Base-by-base conservation (phyloP, 2,888 invertebrate species). In the Branchipolynoe longqiensis region DNA sequence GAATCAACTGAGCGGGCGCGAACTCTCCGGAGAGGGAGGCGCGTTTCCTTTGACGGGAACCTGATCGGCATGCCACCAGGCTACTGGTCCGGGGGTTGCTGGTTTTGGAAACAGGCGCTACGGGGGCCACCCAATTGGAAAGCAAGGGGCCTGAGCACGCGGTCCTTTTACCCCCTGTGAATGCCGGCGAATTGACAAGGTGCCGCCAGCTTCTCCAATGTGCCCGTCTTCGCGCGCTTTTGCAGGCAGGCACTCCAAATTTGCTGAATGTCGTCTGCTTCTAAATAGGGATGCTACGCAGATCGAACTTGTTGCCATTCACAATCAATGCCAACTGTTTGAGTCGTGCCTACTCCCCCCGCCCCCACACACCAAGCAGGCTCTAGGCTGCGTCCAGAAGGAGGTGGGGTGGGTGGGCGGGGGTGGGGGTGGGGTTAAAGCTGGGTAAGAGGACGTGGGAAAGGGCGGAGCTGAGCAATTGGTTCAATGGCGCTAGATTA, bases 1-100 rank as follows among this genome's bases (percentile, higher is more conserved):
- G 78, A 78, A 78, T 78, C 41, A 78, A n/a, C n/a, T n/a, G n/a
- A 48, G 69, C 69, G 69, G 69, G 6, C 69, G 38, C 36, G 38
- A 69, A 33, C 69, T 69, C 69, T 69, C 36, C 36, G 33, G 69
- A 14, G 69, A 4, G 3, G 69, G 69, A 69, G 78, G 78, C 31
- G n/a, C 31, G 28, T 54, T 78, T 48, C 48, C 78, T 78, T 78
- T 78, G n/a, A 41, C 25, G 25, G 41, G 28, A 54, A 41, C 31
- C 78, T 78, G 78, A 78, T 78, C 78, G 54, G 78, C 28, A 78
- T 78, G 78, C 78, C 48, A 54, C n/a, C n/a, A n/a, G n/a, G n/a
- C n/a, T n/a, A n/a, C n/a, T n/a, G n/a, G n/a, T n/a, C n/a, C 31
- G 48, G 48, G 78, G 74, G 48, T 78, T 38, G 18, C 12, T n/a